phyloP scores from a whole-genome alignment of 2,113 vertebrate genomes.

The Xenus cinereus region DNA sequence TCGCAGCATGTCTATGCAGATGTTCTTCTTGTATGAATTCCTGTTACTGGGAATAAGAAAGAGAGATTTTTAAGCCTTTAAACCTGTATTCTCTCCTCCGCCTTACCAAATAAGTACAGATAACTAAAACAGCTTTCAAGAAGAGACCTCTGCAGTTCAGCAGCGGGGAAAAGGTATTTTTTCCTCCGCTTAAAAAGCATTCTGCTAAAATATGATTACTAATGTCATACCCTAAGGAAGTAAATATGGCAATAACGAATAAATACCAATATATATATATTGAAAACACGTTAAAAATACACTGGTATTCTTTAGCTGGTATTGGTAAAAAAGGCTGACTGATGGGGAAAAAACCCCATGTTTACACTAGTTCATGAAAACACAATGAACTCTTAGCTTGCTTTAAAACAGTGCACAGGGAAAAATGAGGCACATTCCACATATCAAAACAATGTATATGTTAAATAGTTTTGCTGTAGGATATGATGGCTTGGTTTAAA shows the following conservation, averaged over 20 bases:
- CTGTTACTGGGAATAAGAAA: constrained; percentile 74
- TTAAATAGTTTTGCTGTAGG: constrained; percentile 41
- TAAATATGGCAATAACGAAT: neutral
- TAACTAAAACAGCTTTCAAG: neutral
- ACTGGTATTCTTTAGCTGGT: neutral
- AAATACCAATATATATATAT: neutral
- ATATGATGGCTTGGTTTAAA: constrained; percentile 22
- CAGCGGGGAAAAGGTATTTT: neutral
- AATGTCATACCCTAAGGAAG: neutral
- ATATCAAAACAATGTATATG: constrained; percentile 9
- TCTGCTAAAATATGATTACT: neutral
- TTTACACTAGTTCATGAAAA: constrained; percentile 30
- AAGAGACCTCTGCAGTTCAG: constrained; percentile 16
- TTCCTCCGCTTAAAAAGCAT: neutral
- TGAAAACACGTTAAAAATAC: constrained; percentile 8
- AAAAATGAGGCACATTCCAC: constrained; percentile 9
- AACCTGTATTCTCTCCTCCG: neutral
- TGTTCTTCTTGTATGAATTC: constrained; percentile 86
- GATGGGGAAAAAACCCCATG: neutral
- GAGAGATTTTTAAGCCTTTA: constrained; percentile 42
- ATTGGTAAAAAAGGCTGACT: neutral
- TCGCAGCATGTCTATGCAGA: constrained; percentile 86
- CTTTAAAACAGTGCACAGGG: constrained; percentile 10
- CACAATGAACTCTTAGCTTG: constrained; percentile 11
- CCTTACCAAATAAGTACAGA: neutral